Conservation (phyloP, 1,140 invertebrate genomes). For the Aphidius ervi region DNA sequence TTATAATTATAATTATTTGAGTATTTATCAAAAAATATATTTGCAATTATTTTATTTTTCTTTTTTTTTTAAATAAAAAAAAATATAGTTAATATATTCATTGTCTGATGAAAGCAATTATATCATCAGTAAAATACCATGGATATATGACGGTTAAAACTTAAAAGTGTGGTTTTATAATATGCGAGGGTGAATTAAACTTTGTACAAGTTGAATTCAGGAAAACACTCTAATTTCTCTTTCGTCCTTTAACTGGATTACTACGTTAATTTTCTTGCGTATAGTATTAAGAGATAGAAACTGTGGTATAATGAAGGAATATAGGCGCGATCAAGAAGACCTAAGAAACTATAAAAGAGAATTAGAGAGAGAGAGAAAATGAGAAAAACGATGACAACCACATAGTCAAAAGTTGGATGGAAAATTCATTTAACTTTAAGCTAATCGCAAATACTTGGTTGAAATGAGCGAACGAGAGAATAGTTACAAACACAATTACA, state of each 20-base stretch:
- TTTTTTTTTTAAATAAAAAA: no score
- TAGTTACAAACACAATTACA: no score
- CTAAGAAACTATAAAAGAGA: slow-evolving; percentile 1
- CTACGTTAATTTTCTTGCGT: slow-evolving; percentile 30
- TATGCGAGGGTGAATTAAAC: no score
- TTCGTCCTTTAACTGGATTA: slow-evolving; percentile 32
- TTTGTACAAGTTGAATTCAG: no score
- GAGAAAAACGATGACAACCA: slow-evolving; percentile 4
- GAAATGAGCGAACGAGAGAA: not conserved
- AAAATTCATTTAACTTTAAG: slow-evolving; percentile 29
- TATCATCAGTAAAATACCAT: no score
- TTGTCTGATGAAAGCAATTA: no score
- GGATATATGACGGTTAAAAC: no score
- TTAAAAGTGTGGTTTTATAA: no score
- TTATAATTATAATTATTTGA: no score
- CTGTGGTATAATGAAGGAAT: slow-evolving; percentile 12
- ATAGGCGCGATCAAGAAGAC: slow-evolving; percentile 4
- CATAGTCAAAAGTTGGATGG: slow-evolving; percentile 21
- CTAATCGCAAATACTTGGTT: slow-evolving; percentile 19
- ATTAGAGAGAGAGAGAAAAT: slow-evolving; percentile 4
- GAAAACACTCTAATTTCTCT: slow-evolving; percentile 28
- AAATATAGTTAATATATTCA: no score
- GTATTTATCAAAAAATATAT: no score
- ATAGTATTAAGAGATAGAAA: slow-evolving; percentile 12
- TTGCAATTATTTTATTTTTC: no score